phyloP scores from a whole-genome alignment of 1,140 invertebrate genomes.

The Drosophila rhopaloa region DNA sequence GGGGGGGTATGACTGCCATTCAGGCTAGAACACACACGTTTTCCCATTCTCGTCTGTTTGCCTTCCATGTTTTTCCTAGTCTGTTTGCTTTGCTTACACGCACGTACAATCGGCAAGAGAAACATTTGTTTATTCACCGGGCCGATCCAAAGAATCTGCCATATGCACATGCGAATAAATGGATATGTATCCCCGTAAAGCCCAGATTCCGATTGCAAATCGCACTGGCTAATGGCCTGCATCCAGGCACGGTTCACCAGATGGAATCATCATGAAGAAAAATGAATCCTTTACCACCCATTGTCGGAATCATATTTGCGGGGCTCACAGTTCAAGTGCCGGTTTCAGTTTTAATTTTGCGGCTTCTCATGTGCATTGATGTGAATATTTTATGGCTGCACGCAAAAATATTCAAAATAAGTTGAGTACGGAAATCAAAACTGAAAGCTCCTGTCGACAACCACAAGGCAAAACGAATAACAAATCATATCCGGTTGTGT shows the following conservation, averaged over 20 bases:
- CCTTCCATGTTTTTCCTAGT: conserved; percentile 58
- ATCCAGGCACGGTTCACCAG: not conserved
- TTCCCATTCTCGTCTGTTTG: conserved; percentile 43
- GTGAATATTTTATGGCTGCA: conserved; percentile 58
- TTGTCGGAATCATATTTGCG: conserved; percentile 16
- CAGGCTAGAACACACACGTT: conserved; percentile 18
- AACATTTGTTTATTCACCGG: conserved; percentile 33
- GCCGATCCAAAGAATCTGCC: conserved; percentile 19
- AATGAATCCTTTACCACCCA: not conserved
- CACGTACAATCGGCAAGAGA: conserved; percentile 3
- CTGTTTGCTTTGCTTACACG: conserved; percentile 41
- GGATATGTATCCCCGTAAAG: conserved; percentile 15
- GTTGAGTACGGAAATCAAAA: conserved; percentile 57
- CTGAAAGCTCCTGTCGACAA: conserved; percentile 32
- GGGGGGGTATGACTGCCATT: not conserved
- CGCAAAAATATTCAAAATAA: conserved; percentile 16
- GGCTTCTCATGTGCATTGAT: conserved; percentile 40
- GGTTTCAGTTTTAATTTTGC: conserved; percentile 40
- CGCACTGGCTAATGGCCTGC: conserved; percentile 24
- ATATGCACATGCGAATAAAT: conserved; percentile 11
- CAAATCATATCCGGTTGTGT: conserved; percentile 74
- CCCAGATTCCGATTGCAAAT: conserved; percentile 21
- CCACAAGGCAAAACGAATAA: conserved; percentile 26
- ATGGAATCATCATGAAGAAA: not conserved
- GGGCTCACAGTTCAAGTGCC: conserved; percentile 20